Conservation (phyloP, 2,888 invertebrate genomes). For the Epinotia bilunana region DNA sequence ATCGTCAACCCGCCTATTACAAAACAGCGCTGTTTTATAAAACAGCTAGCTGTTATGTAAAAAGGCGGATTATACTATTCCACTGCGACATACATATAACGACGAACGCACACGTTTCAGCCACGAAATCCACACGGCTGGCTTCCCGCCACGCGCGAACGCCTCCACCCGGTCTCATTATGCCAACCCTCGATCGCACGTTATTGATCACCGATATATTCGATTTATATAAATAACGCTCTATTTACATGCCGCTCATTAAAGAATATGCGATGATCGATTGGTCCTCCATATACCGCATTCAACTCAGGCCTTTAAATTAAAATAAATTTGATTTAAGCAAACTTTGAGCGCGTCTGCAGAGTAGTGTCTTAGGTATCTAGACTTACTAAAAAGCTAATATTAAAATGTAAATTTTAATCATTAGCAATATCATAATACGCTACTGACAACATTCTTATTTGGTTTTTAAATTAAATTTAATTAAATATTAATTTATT, state of each 20-base stretch:
- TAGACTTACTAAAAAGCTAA: too few species aligned
- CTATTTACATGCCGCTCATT: slow-evolving; percentile 36
- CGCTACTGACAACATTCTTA: too few species aligned
- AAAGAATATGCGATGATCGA: slow-evolving; percentile 41
- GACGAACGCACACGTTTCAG: slow-evolving; percentile 54
- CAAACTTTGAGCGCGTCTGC: background rate
- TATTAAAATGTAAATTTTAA: too few species aligned
- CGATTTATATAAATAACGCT: slow-evolving; percentile 38
- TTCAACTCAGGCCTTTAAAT: slow-evolving; percentile 3
- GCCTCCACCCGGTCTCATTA: slow-evolving; percentile 77
- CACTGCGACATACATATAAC: slow-evolving; percentile 29
- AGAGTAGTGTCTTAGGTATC: too few species aligned
- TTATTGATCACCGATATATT: slow-evolving; percentile 67
- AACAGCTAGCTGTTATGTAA: too few species aligned
- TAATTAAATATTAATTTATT: too few species aligned
- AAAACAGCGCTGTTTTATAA: too few species aligned
- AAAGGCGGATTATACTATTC: too few species aligned
- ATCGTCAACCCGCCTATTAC: too few species aligned
- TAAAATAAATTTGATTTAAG: slow-evolving; percentile 5
- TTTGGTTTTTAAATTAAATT: too few species aligned
- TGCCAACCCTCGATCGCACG: slow-evolving; percentile 61
- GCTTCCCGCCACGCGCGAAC: slow-evolving; percentile 75
- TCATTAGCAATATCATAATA: too few species aligned
- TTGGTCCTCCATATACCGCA: slow-evolving; percentile 2
- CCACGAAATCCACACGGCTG: slow-evolving; percentile 76